A percentile compares a stretch with the other conserved stretches of the same genome.
phyloP scores from a whole-genome alignment of 1,140 invertebrate genomes.

The Druon quercuslanigerum region DNA sequence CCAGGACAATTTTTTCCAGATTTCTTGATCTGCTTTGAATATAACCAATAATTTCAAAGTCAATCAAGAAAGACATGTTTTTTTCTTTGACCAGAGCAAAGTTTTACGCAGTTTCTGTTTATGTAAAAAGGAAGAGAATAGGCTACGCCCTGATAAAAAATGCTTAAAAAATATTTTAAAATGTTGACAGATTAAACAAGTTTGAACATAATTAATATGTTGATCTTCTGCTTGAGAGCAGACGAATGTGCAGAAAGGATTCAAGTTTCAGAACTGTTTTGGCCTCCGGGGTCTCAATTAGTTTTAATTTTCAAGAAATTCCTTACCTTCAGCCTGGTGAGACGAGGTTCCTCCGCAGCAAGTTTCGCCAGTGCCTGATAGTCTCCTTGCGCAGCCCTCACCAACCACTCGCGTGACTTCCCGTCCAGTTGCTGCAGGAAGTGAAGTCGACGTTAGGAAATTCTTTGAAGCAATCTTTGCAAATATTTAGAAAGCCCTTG shows the following conservation, averaged over 20 bases:
- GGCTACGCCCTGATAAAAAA: no score
- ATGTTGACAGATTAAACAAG: no score
- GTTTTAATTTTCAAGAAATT: constrained; percentile 42
- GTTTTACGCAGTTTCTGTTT: no score
- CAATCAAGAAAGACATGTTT: no score
- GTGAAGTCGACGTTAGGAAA: constrained; percentile 53
- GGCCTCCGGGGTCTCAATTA: constrained; percentile 13
- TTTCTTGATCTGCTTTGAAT: no score
- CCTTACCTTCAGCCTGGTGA: constrained; percentile 88
- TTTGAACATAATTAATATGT: no score
- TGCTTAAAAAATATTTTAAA: no score
- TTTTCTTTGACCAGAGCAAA: no score
- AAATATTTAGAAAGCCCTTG: background rate
- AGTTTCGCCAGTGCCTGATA: constrained; percentile 89
- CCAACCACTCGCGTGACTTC: constrained; percentile 89
- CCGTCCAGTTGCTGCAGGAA: constrained; percentile 76
- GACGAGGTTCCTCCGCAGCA: constrained; percentile 86
- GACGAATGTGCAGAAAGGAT: constrained; percentile 10
- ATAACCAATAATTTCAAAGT: no score
- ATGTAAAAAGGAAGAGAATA: no score
- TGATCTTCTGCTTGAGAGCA: background rate
- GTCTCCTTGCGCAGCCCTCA: constrained; percentile 87
- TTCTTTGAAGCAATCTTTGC: constrained; percentile 46
- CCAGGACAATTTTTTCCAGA: no score
- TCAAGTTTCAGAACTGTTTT: background rate